Percentiles rank a stretch among this genome's conserved stretches.
phyloP scores from a whole-genome alignment of 2,888 invertebrate genomes.

The Pherbina coryleti region DNA sequence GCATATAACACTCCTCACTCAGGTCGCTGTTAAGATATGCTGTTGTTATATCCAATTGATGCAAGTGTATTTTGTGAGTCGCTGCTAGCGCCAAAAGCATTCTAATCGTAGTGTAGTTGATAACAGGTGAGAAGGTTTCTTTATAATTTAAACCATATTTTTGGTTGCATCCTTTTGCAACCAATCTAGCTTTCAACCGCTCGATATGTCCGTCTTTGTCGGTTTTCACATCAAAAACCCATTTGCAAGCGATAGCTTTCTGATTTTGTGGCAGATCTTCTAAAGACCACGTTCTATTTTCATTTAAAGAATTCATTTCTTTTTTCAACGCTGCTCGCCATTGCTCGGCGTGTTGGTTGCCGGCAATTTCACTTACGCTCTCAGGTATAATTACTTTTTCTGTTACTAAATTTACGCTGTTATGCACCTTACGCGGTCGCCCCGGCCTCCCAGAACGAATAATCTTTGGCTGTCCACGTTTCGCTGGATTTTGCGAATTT shows the following conservation, averaged over 20 bases:
- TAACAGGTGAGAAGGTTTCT: neutral
- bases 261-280: neutral
- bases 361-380: neutral
- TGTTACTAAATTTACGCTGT: neutral
- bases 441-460: neutral
- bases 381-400: neutral
- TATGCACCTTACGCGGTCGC: neutral
- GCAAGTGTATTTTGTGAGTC: neutral
- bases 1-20: conserved; percentile 37
- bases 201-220: neutral
- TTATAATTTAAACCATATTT: neutral
- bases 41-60: conserved; percentile 42
- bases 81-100: neutral
- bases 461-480: neutral
- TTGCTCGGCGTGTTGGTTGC: neutral
- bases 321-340: neutral
- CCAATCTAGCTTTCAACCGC: neutral
- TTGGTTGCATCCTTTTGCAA: neutral
- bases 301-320: neutral
- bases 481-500: neutral
- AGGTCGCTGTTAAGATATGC: conserved; percentile 40
- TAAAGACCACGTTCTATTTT: too few relatives aligned
- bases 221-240: neutral
- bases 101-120: neutral
- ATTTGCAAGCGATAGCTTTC: too few relatives aligned